phyloP scores from a whole-genome alignment of 2,113 vertebrate species.

The Zeus faber region DNA sequence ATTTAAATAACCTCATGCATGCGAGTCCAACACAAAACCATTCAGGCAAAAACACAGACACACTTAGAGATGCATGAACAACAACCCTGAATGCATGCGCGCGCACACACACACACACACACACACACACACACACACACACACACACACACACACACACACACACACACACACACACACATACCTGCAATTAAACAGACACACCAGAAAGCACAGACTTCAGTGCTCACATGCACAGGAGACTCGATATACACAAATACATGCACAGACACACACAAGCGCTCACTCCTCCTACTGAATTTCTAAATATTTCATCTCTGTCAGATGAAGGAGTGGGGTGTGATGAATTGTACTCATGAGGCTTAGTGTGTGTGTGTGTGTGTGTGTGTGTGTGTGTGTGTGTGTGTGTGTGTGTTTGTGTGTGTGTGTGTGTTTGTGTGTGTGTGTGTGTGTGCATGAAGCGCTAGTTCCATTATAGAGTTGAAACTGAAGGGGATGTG shows the following conservation, averaged over 20 bases:
- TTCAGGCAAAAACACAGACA: conserved; percentile 8
- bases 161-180: conserved; percentile 7
- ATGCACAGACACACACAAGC: too few relatives aligned
- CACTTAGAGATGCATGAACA: background rate
- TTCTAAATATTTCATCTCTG: too few relatives aligned
- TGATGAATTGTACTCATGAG: too few relatives aligned
- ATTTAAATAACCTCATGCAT: too few relatives aligned
- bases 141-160: background rate
- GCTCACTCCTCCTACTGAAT: too few relatives aligned
- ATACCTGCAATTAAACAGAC: too few relatives aligned
- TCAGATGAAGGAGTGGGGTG: too few relatives aligned
- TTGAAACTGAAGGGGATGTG: conserved; percentile 72
- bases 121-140: conserved; percentile 1
- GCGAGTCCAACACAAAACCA: background rate
- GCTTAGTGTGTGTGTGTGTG: conserved; percentile 7
- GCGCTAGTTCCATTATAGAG: conserved; percentile 65
- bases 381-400: background rate
- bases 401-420: conserved; percentile 37
- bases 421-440: conserved; percentile 55
- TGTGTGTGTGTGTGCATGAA: conserved; percentile 48
- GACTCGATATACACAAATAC: too few relatives aligned
- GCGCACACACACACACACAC: background rate
- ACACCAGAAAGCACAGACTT: too few relatives aligned
- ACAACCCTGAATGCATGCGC: background rate
- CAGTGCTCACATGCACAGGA: too few relatives aligned